Evolutionary conservation across 2,797 vertebrate genomes (phyloP).

Genomic region (Scolopax rusticola): DNA sequence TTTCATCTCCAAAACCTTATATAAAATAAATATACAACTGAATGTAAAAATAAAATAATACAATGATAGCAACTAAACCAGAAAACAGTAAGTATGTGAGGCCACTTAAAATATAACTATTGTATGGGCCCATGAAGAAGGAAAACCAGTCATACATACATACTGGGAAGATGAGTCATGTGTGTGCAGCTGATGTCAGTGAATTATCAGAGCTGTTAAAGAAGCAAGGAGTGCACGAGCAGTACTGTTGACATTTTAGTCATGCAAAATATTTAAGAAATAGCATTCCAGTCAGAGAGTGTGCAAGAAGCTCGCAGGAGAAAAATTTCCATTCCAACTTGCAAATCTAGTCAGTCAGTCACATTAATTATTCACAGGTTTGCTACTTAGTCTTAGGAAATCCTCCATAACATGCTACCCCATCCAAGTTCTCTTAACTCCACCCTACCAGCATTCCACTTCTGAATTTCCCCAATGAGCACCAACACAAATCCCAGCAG

Average conservation of each 20-base stretch:
- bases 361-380: not conserved
- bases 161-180: not conserved
- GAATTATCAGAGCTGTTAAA: not conserved
- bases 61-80: conserved; percentile 41
- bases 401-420: not conserved
- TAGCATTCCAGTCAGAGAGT: not conserved
- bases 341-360: not conserved
- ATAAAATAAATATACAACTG: conserved; percentile 59
- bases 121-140: not conserved
- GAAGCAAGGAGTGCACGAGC: not conserved
- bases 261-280: not conserved
- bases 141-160: not conserved
- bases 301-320: not conserved
- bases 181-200: not conserved
- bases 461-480: not conserved
- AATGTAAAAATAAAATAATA: conserved; percentile 66
- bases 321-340: not conserved
- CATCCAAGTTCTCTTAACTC: not conserved
- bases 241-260: not conserved
- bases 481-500: not conserved
- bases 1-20: conserved; percentile 40
- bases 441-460: not conserved
- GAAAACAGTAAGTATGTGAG: conserved; percentile 49
- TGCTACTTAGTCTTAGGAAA: not conserved
- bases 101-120: conserved; percentile 24